A percentile compares a stretch with the other conserved stretches of the same genome.
Conservation (phyloP, 2,888 invertebrate species). For the Idaea dimidiata region DNA sequence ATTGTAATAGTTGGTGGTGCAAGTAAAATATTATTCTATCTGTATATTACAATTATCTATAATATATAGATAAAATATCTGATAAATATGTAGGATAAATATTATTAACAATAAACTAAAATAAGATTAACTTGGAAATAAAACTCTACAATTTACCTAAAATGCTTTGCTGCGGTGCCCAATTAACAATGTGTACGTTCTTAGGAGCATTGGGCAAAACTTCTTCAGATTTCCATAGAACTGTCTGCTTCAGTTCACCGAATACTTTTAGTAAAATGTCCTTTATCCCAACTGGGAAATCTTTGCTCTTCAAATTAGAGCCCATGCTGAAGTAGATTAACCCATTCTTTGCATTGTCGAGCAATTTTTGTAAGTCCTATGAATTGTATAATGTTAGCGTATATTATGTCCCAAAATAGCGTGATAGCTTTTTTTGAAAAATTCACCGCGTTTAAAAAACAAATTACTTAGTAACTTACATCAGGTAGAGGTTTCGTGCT, state of each 20-base stretch:
- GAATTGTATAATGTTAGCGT: constrained; percentile 11
- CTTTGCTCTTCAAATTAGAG: constrained; percentile 54
- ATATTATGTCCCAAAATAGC: no score
- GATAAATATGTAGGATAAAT: no score
- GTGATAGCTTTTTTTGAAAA: no score
- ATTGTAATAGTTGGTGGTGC: no score
- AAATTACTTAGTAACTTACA: constrained; percentile 27
- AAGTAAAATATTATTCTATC: no score
- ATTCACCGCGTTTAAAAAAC: not conserved
- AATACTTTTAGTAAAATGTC: constrained; percentile 55
- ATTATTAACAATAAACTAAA: no score
- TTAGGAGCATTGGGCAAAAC: constrained; percentile 45
- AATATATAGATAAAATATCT: no score
- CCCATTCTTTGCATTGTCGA: constrained; percentile 64
- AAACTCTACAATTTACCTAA: no score
- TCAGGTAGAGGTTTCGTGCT: constrained; percentile 46
- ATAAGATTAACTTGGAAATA: no score
- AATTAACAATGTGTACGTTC: constrained; percentile 64
- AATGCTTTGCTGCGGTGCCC: constrained; percentile 61
- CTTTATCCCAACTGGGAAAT: constrained; percentile 51
- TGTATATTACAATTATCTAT: no score
- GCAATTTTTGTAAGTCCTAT: constrained; percentile 60
- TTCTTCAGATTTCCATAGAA: constrained; percentile 74
- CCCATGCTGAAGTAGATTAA: constrained; percentile 77
- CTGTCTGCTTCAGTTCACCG: constrained; percentile 62